Evolutionary conservation across 2,797 vertebrate genomes (phyloP), one percentile per base, ranked within the genome.

Genomic region (Microchirus variegatus): DNA sequence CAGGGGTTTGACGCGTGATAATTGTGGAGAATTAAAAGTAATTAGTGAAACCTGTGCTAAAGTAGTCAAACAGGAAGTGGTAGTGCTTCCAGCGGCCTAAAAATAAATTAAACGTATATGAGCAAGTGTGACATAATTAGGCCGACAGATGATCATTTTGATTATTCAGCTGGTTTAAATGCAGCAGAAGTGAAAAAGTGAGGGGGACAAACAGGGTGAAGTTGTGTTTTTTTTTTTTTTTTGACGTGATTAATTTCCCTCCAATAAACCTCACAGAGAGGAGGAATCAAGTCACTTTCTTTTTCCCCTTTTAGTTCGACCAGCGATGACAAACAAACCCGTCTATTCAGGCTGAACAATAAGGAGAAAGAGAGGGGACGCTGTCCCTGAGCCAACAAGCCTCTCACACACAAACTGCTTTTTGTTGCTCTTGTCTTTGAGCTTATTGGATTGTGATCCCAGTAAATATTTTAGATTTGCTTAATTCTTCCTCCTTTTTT

Each of bases 251-350:
- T 59, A 77, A 78, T 69, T 53, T 60, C 71, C 60, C 59, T 75
- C 46, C 50, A 48, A 68, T 63, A 63, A 62, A 76, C 70, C 43
- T 63, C 53, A 63, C 59, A 60, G n/a, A 72, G 53, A 72, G 59
- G 22, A 38, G 58, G 52, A 75, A 78, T 78, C 16, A 16, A 82
- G 70, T 58, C 59, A 75, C 75, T 83, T 83, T 83, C 80, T 86
- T 81, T 79, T 61, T 65, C 76, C 78, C 59, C 65, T 73, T 75
- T 87, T 81, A 67, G 80, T 80, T 84, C 78, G 48, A 77, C 69
- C 76, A 79, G 60, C 26, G 59, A 68, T 69, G 75, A 80, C 78
- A 84, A 83, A 88, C 83, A 90, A 81, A 75, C 74, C 57, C 69
- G 5, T 83, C 80, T 47, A 83, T 86, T 88, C 78, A 87, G 68